These are phyloP conservation scores for Ophioninae sp. DNA, from an alignment of 2,888 invertebrate genomes.

Conservation along the genomic window DNA sequence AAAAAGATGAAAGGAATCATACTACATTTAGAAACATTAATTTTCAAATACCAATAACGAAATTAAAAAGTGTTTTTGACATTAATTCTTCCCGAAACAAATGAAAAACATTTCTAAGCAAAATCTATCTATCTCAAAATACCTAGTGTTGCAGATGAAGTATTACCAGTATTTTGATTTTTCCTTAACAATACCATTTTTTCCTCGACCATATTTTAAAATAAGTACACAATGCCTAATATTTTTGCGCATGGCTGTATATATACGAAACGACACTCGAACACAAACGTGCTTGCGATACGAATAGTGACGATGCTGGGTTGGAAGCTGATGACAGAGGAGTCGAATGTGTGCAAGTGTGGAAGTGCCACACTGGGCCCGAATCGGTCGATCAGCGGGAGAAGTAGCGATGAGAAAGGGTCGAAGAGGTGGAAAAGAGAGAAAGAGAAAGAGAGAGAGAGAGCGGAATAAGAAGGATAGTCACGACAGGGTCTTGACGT, in stretches of 20 bases:
- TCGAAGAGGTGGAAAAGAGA: conserved; percentile 59
- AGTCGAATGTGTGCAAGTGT: conserved; percentile 32
- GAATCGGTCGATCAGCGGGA: conserved; percentile 10
- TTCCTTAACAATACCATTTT: too few species aligned
- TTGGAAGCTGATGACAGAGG: conserved; percentile 18
- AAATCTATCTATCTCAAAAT: too few species aligned
- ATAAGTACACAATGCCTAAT: too few species aligned
- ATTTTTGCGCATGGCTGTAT: not conserved
- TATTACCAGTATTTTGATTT: too few species aligned
- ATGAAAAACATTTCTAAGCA: too few species aligned
- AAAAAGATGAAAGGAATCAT: too few species aligned
- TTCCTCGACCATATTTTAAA: too few species aligned
- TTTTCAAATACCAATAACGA: too few species aligned
- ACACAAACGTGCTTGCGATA: conserved; percentile 1
- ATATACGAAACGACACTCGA: not conserved
- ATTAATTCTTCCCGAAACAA: too few species aligned
- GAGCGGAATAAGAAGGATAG: conserved; percentile 36
- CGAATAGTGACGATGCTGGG: conserved; percentile 27
- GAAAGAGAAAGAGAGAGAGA: conserved; percentile 52
- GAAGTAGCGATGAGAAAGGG: conserved; percentile 7
- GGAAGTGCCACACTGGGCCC: conserved; percentile 9
- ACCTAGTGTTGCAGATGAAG: too few species aligned
- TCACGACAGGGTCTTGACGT: conserved; percentile 62
- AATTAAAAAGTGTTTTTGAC: too few species aligned
- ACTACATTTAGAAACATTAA: too few species aligned